Evolutionary conservation across 2,888 invertebrate species (phyloP).

Genomic region (Lasioglossum lativentre): DNA sequence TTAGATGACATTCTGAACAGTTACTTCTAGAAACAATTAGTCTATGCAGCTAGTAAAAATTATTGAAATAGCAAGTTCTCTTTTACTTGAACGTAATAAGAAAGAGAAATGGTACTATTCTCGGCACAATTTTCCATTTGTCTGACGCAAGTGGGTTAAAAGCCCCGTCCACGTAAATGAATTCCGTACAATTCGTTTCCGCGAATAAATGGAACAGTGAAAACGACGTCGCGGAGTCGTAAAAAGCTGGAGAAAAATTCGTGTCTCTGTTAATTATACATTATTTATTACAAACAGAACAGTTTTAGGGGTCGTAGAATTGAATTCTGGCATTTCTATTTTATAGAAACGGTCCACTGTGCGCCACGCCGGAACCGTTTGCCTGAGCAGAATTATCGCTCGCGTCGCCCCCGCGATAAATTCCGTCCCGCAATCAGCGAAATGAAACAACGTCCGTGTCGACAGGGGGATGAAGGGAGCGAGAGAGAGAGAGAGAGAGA

Average conservation of each 20-base stretch:
- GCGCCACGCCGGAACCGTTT: background rate
- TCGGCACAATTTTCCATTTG: background rate
- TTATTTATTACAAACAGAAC: too few relatives aligned
- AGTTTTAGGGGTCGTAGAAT: too few relatives aligned
- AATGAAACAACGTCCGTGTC: background rate
- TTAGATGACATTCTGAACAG: too few relatives aligned
- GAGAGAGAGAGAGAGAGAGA: background rate
- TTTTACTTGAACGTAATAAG: background rate
- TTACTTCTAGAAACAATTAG: background rate
- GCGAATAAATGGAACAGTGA: background rate
- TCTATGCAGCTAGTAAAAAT: background rate
- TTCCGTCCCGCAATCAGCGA: constrained; percentile 1
- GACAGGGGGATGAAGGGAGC: background rate
- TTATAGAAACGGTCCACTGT: background rate
- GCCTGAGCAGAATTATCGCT: background rate
- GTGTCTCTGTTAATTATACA: too few relatives aligned
- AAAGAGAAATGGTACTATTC: background rate
- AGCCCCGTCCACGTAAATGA: background rate
- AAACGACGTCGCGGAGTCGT: background rate
- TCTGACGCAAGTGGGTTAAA: background rate
- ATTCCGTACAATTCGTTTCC: background rate
- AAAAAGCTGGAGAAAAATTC: too few relatives aligned
- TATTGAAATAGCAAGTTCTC: background rate
- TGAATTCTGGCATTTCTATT: too few relatives aligned
- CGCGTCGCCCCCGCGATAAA: constrained; percentile 4